These are phyloP conservation scores for Harlomillsia oculata DNA, from an alignment of 1,140 invertebrate genomes.

Conservation along the genomic window DNA sequence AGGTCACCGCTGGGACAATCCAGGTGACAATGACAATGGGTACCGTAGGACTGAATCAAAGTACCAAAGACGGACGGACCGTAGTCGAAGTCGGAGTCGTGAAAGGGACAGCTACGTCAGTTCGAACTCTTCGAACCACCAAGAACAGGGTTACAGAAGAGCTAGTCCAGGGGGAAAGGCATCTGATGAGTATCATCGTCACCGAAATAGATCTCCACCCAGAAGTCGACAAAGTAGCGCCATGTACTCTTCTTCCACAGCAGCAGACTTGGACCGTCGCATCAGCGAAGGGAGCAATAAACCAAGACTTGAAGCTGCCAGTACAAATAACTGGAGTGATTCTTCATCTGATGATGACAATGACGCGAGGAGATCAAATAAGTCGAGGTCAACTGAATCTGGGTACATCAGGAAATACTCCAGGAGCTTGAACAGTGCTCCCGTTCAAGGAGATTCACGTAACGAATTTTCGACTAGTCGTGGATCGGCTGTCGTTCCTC, in stretches of 20 bases:
- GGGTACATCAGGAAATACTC: not conserved
- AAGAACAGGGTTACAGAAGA: not conserved
- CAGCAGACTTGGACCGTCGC: no score
- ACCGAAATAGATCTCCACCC: no score
- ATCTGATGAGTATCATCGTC: not conserved
- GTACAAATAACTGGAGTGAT: slow-evolving; percentile 5
- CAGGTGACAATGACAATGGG: not conserved
- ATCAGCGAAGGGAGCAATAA: not conserved
- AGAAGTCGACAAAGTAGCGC: no score
- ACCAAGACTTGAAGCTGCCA: no score
- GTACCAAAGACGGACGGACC: not conserved
- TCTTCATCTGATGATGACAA: slow-evolving; percentile 7
- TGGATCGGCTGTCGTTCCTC: not conserved
- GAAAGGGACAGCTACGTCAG: not conserved
- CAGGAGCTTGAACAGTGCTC: not conserved
- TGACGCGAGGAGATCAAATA: not conserved
- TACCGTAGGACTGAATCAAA: not conserved
- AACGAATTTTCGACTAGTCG: not conserved
- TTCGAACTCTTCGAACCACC: not conserved
- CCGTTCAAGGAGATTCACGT: not conserved
- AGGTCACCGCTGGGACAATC: not conserved
- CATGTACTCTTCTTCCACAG: no score
- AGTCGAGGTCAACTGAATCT: not conserved
- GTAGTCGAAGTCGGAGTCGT: slow-evolving; percentile 4
- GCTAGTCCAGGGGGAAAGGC: not conserved